Evolutionary conservation across 1,140 invertebrate species (phyloP).

Genomic region (Halesus radiatus): DNA sequence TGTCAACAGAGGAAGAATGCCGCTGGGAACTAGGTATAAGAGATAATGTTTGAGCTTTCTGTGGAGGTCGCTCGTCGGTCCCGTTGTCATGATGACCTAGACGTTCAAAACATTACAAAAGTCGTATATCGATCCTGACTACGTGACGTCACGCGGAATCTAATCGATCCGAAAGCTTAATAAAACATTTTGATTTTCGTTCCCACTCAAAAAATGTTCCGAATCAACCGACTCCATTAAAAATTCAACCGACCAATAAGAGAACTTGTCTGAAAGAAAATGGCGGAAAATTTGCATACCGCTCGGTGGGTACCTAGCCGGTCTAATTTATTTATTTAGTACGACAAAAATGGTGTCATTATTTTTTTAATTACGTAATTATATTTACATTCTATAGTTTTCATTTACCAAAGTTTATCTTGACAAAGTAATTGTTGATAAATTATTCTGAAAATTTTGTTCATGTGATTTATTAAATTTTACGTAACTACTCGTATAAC

Average conservation of each 20-base stretch:
- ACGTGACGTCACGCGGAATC: constrained; percentile 46
- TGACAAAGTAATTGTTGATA: too few species aligned
- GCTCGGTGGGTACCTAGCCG: too few species aligned
- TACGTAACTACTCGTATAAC: too few species aligned
- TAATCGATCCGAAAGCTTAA: background rate
- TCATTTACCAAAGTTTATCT: too few species aligned
- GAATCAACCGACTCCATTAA: background rate
- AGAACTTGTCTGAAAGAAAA: background rate
- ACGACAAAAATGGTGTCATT: too few species aligned
- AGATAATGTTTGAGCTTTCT: background rate
- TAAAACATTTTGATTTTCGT: constrained; percentile 12
- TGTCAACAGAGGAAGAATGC: background rate
- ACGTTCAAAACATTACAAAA: constrained; percentile 56
- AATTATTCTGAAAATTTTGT: too few species aligned
- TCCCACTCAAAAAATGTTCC: background rate
- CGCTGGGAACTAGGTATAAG: background rate
- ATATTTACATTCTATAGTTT: too few species aligned
- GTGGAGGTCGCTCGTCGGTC: background rate
- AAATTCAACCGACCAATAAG: background rate
- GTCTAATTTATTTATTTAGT: too few species aligned
- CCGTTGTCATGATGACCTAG: constrained; percentile 57
- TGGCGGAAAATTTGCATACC: background rate
- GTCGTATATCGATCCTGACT: constrained; percentile 51
- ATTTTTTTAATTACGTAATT: too few species aligned
- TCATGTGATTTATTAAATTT: too few species aligned